phyloP scores from a whole-genome alignment of 1,140 invertebrate genomes.

The Aleiodes sp. region DNA sequence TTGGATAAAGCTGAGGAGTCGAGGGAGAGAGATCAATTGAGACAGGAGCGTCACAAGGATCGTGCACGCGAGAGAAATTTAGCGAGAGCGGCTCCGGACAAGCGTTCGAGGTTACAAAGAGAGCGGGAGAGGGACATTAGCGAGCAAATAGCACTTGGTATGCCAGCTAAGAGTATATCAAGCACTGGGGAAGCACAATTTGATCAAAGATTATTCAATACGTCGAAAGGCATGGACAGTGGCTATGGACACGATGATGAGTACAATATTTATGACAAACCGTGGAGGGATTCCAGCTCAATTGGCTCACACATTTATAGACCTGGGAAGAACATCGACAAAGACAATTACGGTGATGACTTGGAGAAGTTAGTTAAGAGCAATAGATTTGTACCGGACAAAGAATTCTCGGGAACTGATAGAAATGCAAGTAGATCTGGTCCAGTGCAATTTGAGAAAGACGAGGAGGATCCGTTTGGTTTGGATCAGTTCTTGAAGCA shows the following conservation, averaged over 20 bases:
- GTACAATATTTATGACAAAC: conserved; percentile 98
- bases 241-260: conserved; percentile 98
- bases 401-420: conserved; percentile 93
- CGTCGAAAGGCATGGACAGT: conserved; percentile 93
- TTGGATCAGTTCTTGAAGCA: conserved; percentile 97
- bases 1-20: conserved; percentile 76
- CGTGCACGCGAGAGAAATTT: conserved; percentile 92
- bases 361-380: conserved; percentile 85
- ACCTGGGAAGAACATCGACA: conserved; percentile 88
- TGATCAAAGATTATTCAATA: conserved; percentile 96
- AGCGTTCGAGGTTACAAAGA: conserved; percentile 86
- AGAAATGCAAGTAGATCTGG: conserved; percentile 78
- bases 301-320: conserved; percentile 92
- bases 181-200: conserved; percentile 86
- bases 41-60: conserved; percentile 91
- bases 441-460: conserved; percentile 96
- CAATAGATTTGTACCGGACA: conserved; percentile 95
- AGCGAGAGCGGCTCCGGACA: conserved; percentile 92
- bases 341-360: conserved; percentile 91
- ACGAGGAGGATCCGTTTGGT: conserved; percentile 97
- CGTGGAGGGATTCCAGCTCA: conserved; percentile 85
- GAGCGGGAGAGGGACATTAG: conserved; percentile 97
- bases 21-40: conserved; percentile 88
- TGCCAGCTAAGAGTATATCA: conserved; percentile 84
- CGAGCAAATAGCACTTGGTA: conserved; percentile 96